Evolutionary conservation across 2,113 vertebrate species (phyloP).

Genomic region (Eublepharis macularius): DNA sequence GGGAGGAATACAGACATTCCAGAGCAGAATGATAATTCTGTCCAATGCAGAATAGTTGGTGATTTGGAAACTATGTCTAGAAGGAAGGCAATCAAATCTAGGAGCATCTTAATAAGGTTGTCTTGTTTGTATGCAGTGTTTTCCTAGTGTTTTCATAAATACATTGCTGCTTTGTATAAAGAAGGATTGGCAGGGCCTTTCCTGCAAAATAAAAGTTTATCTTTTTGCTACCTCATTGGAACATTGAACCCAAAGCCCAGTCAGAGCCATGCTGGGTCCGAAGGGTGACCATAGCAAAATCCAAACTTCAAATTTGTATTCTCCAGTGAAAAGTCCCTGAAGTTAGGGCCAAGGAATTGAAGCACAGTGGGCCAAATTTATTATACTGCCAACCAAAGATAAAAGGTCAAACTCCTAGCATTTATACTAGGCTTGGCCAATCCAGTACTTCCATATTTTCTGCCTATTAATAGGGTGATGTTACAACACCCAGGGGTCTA

Average conservation of each 20-base stretch:
- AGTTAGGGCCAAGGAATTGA: neutral
- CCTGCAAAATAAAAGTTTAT: neutral
- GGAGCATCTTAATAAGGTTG: neutral
- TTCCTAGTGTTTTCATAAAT: neutral
- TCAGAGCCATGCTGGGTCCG: too few relatives aligned
- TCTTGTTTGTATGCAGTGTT: neutral
- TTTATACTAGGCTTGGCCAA: neutral
- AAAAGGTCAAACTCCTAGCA: neutral
- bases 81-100: neutral
- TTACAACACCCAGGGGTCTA: neutral
- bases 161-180: neutral
- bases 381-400: neutral
- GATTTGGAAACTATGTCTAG: neutral
- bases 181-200: neutral
- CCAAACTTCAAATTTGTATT: neutral
- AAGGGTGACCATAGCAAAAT: neutral
- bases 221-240: neutral
- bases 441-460: neutral
- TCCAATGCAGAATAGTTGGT: neutral
- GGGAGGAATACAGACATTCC: too few relatives aligned
- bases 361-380: neutral
- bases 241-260: neutral
- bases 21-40: neutral
- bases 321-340: neutral
- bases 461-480: neutral